Evolutionary conservation across 2,888 invertebrate genomes (phyloP), one percentile per base, ranked within the genome.

Genomic region (Caenorhabditis angaria): DNA sequence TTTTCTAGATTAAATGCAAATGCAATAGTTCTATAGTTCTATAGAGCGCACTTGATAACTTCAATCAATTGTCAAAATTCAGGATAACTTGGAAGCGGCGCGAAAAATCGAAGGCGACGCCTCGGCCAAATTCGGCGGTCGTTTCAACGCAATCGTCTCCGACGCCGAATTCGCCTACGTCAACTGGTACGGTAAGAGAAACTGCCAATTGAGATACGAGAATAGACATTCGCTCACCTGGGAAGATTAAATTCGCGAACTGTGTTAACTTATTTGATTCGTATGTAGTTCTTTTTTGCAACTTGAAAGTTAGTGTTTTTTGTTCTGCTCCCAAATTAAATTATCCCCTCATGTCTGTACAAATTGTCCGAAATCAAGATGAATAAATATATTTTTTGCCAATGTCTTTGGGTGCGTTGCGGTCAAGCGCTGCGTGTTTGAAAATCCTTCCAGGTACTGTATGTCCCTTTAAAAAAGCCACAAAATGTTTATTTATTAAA

Each of bases 101-200:
- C 70, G 85, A 2, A 83, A 82, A 70, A 83, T 84, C 66, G 84
- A 81, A 58, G 78, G 78, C 68, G 80, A 83, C 64, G 83, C 85
- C 3, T 83, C 84, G 12, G 75, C 79, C 70, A 83, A 82, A 62
- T 86, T 86, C 80, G 86, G 86, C 56, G 86, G 86, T 25, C 82
- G 86, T 58, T 86, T 86, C 80, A 86, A 86, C 78, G 80, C 85
- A 50, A 86, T 86, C 73, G 85, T 86, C 47, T 86, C 86, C 22
- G 83, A 83, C 71, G 81, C 77, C 65, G 86, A 86, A 70, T 86
- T 86, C 79, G 86, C 86, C 60, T 82, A 80, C 71, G 80, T 82
- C 68, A 79, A 81, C 68, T 79, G 81, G 79, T 85, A 85, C 80
- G 85, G 86, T 53, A 86, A 86, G 77, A 75, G 86, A 62, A 85